These are phyloP conservation scores for Epinephelus awoara DNA, from an alignment of 2,797 vertebrate species.

Conservation along the genomic window DNA sequence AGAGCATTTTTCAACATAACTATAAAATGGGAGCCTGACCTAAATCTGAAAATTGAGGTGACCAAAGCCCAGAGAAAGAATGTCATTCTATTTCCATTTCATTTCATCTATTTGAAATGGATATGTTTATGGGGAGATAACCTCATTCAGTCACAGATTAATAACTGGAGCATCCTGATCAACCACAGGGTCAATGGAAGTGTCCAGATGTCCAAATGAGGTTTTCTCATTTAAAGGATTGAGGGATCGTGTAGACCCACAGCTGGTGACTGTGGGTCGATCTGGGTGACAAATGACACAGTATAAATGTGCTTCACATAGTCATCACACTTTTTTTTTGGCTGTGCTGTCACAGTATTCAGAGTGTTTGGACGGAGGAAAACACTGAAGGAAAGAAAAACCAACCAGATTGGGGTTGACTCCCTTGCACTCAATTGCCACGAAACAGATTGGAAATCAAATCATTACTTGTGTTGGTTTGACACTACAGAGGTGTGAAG, in stretches of 20 bases:
- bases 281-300: neutral
- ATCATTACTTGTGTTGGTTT: neutral
- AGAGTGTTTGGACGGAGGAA: neutral
- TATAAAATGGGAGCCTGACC: neutral
- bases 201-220: slow-evolving; percentile 18
- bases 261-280: neutral
- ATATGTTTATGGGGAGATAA: neutral
- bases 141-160: neutral
- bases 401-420: neutral
- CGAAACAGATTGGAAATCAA: neutral
- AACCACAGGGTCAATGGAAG: neutral
- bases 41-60: neutral
- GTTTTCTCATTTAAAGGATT: neutral
- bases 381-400: neutral
- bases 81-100: no score
- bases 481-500: neutral
- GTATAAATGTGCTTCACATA: neutral
- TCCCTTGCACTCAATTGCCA: neutral
- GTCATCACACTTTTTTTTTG: neutral
- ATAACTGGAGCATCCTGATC: neutral
- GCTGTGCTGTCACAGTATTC: neutral
- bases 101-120: neutral
- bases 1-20: slow-evolving; percentile 5
- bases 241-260: neutral
- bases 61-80: neutral